phyloP scores from a whole-genome alignment of 1,140 invertebrate species.

The Drosophila orena region DNA sequence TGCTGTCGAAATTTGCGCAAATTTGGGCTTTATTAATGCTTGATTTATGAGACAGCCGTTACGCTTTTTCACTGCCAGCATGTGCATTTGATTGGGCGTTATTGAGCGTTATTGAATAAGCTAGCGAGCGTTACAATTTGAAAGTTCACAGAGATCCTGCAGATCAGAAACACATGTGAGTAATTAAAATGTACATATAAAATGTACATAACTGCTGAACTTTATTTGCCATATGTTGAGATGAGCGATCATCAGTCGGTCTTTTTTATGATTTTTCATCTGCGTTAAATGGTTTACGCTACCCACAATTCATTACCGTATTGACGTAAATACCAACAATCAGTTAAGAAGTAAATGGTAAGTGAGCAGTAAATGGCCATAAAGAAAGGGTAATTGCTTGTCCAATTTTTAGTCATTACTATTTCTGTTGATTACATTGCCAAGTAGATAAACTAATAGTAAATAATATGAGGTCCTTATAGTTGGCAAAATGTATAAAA shows the following conservation, averaged over 20 bases:
- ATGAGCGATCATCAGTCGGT: too few species aligned
- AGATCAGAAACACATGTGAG: conserved; percentile 41
- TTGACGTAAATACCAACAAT: not conserved
- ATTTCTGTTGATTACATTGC: conserved; percentile 6
- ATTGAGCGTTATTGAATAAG: conserved; percentile 33
- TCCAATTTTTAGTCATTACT: conserved; percentile 1
- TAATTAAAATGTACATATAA: conserved; percentile 29
- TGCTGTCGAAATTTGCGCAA: conserved; percentile 59
- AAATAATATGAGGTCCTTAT: not conserved
- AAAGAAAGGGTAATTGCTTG: conserved; percentile 1
- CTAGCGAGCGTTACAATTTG: conserved; percentile 62
- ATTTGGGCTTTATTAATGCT: conserved; percentile 71
- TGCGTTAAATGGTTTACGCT: not conserved
- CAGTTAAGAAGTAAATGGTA: not conserved
- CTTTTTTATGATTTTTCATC: not conserved
- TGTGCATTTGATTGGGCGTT: conserved; percentile 42
- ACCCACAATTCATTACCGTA: not conserved
- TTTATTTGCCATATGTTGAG: not conserved
- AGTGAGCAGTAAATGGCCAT: not conserved
- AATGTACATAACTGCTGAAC: not conserved
- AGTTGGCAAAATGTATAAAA: conserved; percentile 11
- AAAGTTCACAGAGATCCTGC: conserved; percentile 29
- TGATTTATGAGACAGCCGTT: conserved; percentile 61
- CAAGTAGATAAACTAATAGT: not conserved
- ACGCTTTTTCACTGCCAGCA: conserved; percentile 43